Percentiles rank a stretch among this genome's conserved stretches.
These are phyloP conservation scores for Nerophis lumbriciformis DNA, from an alignment of 2,113 vertebrate species.

Conservation along the genomic window DNA sequence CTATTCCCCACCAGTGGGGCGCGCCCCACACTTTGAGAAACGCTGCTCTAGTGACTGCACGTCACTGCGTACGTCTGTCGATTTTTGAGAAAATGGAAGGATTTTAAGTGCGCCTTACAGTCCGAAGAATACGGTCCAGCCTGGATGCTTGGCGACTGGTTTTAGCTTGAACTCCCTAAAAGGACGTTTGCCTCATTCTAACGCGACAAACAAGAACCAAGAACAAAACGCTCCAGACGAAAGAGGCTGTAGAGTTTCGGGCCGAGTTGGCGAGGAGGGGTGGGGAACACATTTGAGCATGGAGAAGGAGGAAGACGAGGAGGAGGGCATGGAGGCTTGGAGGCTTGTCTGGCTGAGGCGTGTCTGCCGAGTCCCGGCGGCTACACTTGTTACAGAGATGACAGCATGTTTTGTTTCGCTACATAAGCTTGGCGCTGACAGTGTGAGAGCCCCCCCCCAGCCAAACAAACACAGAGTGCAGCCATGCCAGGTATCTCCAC, in stretches of 20 bases:
- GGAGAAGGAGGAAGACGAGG: neutral
- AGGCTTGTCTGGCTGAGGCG: constrained; percentile 49
- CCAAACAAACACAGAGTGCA: constrained; percentile 67
- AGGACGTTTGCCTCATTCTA: constrained; percentile 3
- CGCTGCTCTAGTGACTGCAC: too few relatives aligned
- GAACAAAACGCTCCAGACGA: neutral
- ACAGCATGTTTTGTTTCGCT: constrained; percentile 69
- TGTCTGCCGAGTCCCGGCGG: constrained; percentile 49
- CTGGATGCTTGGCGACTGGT: too few relatives aligned
- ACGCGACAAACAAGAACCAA: constrained; percentile 6
- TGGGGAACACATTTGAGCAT: too few relatives aligned
- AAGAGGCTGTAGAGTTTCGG: neutral
- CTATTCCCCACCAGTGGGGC: too few relatives aligned
- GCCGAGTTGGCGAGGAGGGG: too few relatives aligned
- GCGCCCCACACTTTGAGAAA: too few relatives aligned
- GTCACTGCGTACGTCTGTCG: too few relatives aligned
- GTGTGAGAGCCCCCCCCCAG: constrained; percentile 56
- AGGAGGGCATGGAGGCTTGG: neutral
- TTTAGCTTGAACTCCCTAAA: too few relatives aligned
- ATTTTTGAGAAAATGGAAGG: too few relatives aligned
- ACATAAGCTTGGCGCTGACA: constrained; percentile 61
- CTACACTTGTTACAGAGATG: constrained; percentile 68
- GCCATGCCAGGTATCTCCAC: constrained; percentile 55
- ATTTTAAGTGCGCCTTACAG: too few relatives aligned
- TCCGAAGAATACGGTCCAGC: too few relatives aligned